Conservation (phyloP, 1,140 invertebrate species). For the Antheraea pernyi region DNA sequence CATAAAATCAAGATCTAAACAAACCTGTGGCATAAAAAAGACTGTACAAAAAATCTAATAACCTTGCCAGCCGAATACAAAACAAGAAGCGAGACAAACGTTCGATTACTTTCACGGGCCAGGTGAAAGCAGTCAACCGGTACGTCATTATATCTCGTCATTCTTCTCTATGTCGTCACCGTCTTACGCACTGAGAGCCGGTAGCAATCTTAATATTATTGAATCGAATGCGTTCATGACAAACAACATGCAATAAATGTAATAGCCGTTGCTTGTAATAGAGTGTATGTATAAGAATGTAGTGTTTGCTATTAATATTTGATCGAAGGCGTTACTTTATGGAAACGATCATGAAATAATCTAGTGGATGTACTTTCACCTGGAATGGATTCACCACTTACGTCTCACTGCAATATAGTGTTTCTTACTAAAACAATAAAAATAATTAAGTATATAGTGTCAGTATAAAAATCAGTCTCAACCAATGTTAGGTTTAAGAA, state of each 20-base stretch:
- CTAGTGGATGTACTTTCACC: too few species aligned
- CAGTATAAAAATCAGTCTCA: too few species aligned
- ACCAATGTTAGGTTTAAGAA: too few species aligned
- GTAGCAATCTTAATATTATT: neutral
- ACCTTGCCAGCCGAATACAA: neutral
- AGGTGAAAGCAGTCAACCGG: conserved; percentile 16
- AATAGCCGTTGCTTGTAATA: neutral
- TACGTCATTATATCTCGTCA: conserved; percentile 25
- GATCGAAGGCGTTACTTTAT: too few species aligned
- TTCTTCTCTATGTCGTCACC: conserved; percentile 16
- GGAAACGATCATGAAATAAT: too few species aligned
- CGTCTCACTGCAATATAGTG: too few species aligned
- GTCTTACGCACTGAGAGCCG: neutral
- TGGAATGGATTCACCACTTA: too few species aligned
- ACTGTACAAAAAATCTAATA: neutral
- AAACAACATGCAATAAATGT: neutral
- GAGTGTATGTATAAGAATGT: too few species aligned
- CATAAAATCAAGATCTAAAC: neutral
- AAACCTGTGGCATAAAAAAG: neutral
- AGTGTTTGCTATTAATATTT: too few species aligned
- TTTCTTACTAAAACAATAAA: too few species aligned
- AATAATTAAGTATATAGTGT: too few species aligned
- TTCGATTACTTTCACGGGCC: conserved; percentile 27
- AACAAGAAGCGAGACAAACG: conserved; percentile 15
- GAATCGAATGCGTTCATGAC: neutral